Evolutionary conservation across 2,797 vertebrate species (phyloP), one percentile per base, ranked within the genome.

Genomic region (Silurus aristotelis): DNA sequence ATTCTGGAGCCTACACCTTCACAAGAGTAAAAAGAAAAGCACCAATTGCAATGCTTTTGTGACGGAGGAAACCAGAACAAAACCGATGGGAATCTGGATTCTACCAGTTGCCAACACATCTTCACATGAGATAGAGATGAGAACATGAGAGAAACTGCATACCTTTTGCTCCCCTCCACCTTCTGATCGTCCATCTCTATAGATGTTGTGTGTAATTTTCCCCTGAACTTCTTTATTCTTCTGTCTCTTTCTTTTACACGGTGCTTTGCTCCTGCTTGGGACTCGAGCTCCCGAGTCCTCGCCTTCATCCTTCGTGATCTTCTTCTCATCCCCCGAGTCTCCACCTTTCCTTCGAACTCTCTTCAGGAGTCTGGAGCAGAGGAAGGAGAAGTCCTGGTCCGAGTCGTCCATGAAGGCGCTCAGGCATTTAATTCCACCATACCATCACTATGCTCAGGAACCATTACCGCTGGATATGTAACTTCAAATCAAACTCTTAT

Each of bases 301-400:
- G 6, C 20, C 81, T 38, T 64, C 61, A 22, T 56, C 67, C 58
- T 82, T 52, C 60, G 25, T 84, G 83, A 80, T 82, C 61, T 52
- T 91, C 72, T 73, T 88, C 1, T 78, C 82, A n/a, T 87, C 91
- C 55, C 72, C 88, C 7, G 87, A 46, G 6, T 90, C 91, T 25
- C 84, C 90, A 2, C 87, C 91, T 87, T 95, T 97, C 91, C 94
- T 97, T 5, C 91, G 92, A 0, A 94, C 94, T 85, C 96, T 91
- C 85, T 95, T 96, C 61, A 97, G 93, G 83, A 95, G 91, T 91
- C 94, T 97, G 2, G 96, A 94, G 83, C 95, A 96, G 85, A 97
- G 93, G 82, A 96, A 95, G 58, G 93, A 95, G 90, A 99, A 99
- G 86, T 99, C 97, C 89, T 93, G 95, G 58, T 97, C 97, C 0